Base-by-base conservation (phyloP, 2,888 invertebrate genomes). In the Euphydryas editha region DNA sequence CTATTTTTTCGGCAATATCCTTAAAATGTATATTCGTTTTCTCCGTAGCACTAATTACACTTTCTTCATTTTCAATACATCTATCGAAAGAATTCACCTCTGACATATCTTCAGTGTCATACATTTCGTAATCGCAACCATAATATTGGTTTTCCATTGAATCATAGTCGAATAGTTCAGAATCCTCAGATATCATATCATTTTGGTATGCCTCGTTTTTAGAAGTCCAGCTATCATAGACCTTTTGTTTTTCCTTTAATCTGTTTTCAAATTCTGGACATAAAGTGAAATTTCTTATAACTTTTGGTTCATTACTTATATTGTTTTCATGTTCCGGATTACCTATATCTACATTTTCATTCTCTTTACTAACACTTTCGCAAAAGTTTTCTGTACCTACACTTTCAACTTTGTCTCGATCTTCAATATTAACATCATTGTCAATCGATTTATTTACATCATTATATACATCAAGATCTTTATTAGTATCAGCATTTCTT, bases 221-320 rank as follows among this genome's bases (percentile, higher is more conserved):
- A 36, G 42, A 39, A 18, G n/a, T 47, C 65, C 55, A 65, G 39
- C 44, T 58, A 20, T 66, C 65, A 55, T 44, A 63, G 1, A 44
- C 46, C n/a, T 67, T 49, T 17, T 67, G 65, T 3, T 49, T 17
- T 39, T 72, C 42, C n/a, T 44, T n/a, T 44, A 82, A 65, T 71
- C 68, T 77, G 6, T 77, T 68, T 68, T 84, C 82, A 55, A 79
- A 79, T 69, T 83, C 76, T 8, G 75, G 65, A 63, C 75, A 79
- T 68, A 60, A 73, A 3, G 57, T 81, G 47, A 87, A 86, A 30
- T 78, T 80, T 59, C 84, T 79, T 51, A 85, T 72, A 36, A 87
- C 73, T 65, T 75, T 81, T 56, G 79, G 81, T 71, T 73, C 65
- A 17, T 17, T 47, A 13, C 17, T 21, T n/a, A 37, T 6, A 54